Base-by-base conservation (phyloP, 1,140 invertebrate species). In the Zaprionus gabonicus region DNA sequence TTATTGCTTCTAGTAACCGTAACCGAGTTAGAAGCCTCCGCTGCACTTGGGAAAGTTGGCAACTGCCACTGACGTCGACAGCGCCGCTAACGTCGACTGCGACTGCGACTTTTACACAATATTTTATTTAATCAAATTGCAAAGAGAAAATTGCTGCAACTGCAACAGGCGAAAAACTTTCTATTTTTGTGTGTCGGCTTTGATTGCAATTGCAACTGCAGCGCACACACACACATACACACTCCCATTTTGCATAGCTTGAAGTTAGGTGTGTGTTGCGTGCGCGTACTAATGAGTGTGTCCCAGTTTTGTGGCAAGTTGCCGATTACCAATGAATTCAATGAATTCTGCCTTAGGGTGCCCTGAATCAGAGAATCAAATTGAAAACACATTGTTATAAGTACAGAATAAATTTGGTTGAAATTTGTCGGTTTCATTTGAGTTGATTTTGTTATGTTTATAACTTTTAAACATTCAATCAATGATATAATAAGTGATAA, bases 1-100 rank as follows among this genome's bases (percentile, higher is more conserved):
- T 92, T 92, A 91, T 88, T 92, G 79, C 91, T 92, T 92, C 86
- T 90, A 80, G 82, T 91, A 91, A 91, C 90, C 83, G 82, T 91
- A 91, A 91, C 90, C 83, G 90, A 86, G 82, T 88, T 88, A 88
- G 85, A 88, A 88, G 85, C 82, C 82, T 71, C 78, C 60, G 68
- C 49, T 72, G 71, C 76, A 80, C 68, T 80, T 84, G 82, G 87
- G 20, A 91, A 91, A 91, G 82, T 91, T 91, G 72, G 60, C 71
- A 77, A 51, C 65, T 74, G 36, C 5, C 71, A 27, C 31, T 15
- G 9, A 57, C 36, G 58, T 12, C 12, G 23, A 13, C 56, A 34
- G 23, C 60, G 56, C 28, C 53, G 44, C 1, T 41, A 31, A 20
- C 57, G 25, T 13, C 41, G 34, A 34, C 55, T 23, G 27, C 44